These are phyloP conservation scores for Tapera naevia DNA, from an alignment of 2,797 vertebrate species.

Conservation along the genomic window DNA sequence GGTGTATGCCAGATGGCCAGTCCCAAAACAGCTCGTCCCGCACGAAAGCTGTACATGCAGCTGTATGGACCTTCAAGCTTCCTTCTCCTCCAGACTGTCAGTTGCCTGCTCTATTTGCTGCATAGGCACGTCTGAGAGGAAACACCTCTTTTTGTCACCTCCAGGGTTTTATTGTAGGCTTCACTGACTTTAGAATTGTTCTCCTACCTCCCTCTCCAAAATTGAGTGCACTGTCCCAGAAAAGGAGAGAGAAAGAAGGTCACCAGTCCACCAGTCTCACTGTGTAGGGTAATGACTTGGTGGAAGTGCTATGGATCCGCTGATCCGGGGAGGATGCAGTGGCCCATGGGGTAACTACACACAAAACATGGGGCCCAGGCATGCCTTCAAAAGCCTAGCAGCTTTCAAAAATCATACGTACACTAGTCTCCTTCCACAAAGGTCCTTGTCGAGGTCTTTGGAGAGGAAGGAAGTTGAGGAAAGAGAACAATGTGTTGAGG, in stretches of 20 bases:
- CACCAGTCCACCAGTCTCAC: too few relatives aligned
- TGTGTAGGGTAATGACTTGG: background rate
- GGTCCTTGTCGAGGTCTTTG: background rate
- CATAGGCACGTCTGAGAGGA: background rate
- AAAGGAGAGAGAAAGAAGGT: background rate
- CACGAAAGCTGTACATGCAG: background rate
- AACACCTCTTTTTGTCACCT: background rate
- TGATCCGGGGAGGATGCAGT: background rate
- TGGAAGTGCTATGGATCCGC: background rate
- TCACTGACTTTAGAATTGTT: background rate
- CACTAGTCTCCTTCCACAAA: background rate
- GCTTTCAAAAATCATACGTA: background rate
- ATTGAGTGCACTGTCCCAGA: background rate
- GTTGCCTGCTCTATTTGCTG: background rate
- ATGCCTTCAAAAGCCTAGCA: background rate
- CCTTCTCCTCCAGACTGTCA: background rate
- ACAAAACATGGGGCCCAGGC: background rate
- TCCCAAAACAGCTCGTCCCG: background rate
- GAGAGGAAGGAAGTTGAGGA: background rate
- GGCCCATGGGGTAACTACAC: background rate
- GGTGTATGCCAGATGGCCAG: background rate
- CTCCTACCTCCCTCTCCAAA: background rate
- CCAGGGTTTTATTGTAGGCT: background rate
- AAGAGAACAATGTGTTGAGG: background rate
- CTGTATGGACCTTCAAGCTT: fast-evolving